A percentile compares a stretch with the other conserved stretches of the same genome.
phyloP scores from a whole-genome alignment of 1,140 invertebrate genomes.

The Eumaeus atala region DNA sequence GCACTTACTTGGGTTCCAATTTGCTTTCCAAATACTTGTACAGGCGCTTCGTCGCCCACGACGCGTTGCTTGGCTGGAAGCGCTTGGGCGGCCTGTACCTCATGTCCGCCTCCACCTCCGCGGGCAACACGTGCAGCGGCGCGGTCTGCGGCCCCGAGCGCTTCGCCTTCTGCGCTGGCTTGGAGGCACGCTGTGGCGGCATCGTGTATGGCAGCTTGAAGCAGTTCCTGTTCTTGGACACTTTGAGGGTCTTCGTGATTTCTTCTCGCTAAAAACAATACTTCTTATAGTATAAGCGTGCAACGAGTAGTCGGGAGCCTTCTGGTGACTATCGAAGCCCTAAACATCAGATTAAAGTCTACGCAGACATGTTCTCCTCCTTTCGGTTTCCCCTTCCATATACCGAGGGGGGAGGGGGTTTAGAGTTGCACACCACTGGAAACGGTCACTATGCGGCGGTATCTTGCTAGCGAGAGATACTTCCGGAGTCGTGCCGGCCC shows the following conservation, averaged over 20 bases:
- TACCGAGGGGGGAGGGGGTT: no score
- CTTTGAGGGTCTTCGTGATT: constrained; percentile 40
- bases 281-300: no score
- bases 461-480: no score
- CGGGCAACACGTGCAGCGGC: constrained; percentile 31
- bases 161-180: constrained; percentile 8
- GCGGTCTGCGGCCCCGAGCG: constrained; percentile 22
- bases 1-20: constrained; percentile 53
- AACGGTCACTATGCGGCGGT: no score
- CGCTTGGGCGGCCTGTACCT: constrained; percentile 58
- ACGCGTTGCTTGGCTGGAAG: constrained; percentile 44
- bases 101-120: constrained; percentile 47
- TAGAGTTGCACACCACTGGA: no score
- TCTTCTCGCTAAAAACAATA: constrained; percentile 40
- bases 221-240: not conserved
- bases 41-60: constrained; percentile 55
- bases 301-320: no score
- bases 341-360: no score
- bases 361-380: no score
- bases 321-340: no score
- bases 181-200: not conserved
- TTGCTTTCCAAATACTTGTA: constrained; percentile 60
- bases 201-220: constrained; percentile 1
- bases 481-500: no score
- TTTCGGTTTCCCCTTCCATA: no score